These are phyloP conservation scores for Parapristionchus giblindavisi DNA, from an alignment of 2,888 invertebrate species.

Conservation along the genomic window DNA sequence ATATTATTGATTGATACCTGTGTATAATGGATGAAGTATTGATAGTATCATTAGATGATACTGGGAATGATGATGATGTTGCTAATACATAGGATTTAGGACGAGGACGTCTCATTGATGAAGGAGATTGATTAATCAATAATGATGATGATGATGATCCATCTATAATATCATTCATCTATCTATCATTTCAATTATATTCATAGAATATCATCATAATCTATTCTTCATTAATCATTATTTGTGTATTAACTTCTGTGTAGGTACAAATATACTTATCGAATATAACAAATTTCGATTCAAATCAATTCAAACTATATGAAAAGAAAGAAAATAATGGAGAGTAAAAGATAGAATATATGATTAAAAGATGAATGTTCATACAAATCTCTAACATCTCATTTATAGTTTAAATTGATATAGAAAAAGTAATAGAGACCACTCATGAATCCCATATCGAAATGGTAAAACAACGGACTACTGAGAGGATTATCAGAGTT, in stretches of 20 bases:
- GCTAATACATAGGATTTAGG: constrained; percentile 60
- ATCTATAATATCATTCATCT: too few relatives aligned
- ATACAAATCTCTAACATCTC: background rate
- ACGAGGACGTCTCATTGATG: constrained; percentile 36
- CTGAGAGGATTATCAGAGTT: background rate
- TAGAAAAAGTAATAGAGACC: background rate
- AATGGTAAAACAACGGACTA: constrained; percentile 31
- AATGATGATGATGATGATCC: background rate
- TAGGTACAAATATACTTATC: background rate
- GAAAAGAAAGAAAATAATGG: background rate
- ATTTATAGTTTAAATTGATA: background rate
- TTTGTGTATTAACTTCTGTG: background rate
- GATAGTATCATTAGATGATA: constrained; percentile 18
- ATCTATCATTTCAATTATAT: background rate
- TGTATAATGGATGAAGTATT: background rate
- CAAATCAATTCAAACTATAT: background rate
- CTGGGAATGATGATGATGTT: constrained; percentile 52
- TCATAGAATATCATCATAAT: background rate
- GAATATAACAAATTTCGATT: background rate
- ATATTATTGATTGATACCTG: background rate
- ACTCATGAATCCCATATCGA: constrained; percentile 51
- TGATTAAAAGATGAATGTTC: background rate
- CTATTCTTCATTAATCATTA: background rate
- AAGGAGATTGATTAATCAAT: background rate
- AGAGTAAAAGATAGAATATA: too few relatives aligned